Evolutionary conservation across 2,888 invertebrate genomes (phyloP).

Genomic region (Xanthostigma xanthostigma): DNA sequence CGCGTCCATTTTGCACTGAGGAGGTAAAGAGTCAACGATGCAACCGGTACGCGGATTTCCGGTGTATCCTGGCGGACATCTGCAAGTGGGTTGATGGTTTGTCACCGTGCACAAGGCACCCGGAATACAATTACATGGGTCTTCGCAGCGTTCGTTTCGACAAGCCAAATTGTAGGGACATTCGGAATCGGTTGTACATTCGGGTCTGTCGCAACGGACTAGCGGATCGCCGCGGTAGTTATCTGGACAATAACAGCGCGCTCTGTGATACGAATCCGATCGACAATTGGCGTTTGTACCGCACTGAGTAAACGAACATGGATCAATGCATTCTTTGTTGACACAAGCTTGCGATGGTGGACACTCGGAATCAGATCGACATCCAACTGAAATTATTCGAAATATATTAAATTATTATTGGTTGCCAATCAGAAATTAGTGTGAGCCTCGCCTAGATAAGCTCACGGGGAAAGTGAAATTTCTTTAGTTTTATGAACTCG

Average conservation of each 20-base stretch:
- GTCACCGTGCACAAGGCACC: slow-evolving; percentile 61
- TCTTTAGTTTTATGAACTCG: too few species aligned
- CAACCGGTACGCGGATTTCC: slow-evolving; percentile 65
- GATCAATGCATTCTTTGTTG: slow-evolving; percentile 64
- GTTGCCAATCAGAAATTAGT: too few species aligned
- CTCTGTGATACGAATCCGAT: slow-evolving; percentile 59
- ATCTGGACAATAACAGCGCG: slow-evolving; percentile 61
- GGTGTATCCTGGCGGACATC: slow-evolving; percentile 66
- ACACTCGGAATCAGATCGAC: slow-evolving; percentile 73
- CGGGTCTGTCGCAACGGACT: slow-evolving; percentile 58
- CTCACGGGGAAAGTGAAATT: too few species aligned
- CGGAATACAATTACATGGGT: slow-evolving; percentile 74
- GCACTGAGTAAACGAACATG: slow-evolving; percentile 66
- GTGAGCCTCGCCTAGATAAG: too few species aligned
- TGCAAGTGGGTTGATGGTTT: slow-evolving; percentile 62
- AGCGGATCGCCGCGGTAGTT: slow-evolving; percentile 68
- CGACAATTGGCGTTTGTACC: slow-evolving; percentile 65
- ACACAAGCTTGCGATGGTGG: slow-evolving; percentile 68
- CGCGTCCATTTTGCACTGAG: slow-evolving; percentile 60
- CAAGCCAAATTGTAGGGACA: slow-evolving; percentile 71
- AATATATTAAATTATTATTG: too few species aligned
- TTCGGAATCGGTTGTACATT: slow-evolving; percentile 60
- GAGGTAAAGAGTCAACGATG: slow-evolving; percentile 19
- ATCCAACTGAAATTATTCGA: slow-evolving; percentile 47
- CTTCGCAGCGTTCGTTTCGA: slow-evolving; percentile 58